Base-by-base conservation (phyloP, 2,797 vertebrate species). In the Spinibarbus caldwelli region DNA sequence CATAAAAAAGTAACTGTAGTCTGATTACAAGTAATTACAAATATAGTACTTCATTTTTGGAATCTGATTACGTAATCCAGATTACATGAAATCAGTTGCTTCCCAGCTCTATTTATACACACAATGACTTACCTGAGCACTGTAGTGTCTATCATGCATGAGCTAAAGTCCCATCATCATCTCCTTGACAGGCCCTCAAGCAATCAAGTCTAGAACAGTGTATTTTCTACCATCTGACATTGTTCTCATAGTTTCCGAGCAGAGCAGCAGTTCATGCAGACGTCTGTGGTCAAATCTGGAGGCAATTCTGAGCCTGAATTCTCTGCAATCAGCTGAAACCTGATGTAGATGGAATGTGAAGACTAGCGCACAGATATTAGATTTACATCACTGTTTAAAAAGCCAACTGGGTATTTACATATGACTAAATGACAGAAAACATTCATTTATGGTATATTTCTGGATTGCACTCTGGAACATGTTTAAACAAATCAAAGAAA, bases 161-260 rank as follows among this genome's bases (percentile, higher is more conserved):
- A n/a, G n/a, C n/a, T n/a, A n/a, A n/a, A n/a, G n/a, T n/a, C 57
- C 23, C 19, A 3, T 21, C 49, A 21, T 52, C 49, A 7, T 52
- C 49, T 52, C 49, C 19, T 17, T n/a, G n/a, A n/a, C 49, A 21
- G 49, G 21, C 21, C 11, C 49, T 49, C 47, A 14, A 70, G 23
- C 34, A 49, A 26, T 19, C 19, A 49, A 26, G 31, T 52, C 14
- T 52, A 34, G 52, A 67, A 26, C 21, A 11, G 21, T 45, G 70
- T 52, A 29, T 5, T 59, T 67, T 70, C 73, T 38, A 17, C 12
- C 14, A 76, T 45, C 78, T 82, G 54, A 84, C 73, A 70, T 85
- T 66, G 64, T 78, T 82, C 66, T 84, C 87, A 88, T 78, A 68
- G 73, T 86, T 88, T 85, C 78, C 79, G 70, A 38, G n/a, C n/a